Base-by-base conservation (phyloP, 2,797 vertebrate species). In the Sebastes nivosus region DNA sequence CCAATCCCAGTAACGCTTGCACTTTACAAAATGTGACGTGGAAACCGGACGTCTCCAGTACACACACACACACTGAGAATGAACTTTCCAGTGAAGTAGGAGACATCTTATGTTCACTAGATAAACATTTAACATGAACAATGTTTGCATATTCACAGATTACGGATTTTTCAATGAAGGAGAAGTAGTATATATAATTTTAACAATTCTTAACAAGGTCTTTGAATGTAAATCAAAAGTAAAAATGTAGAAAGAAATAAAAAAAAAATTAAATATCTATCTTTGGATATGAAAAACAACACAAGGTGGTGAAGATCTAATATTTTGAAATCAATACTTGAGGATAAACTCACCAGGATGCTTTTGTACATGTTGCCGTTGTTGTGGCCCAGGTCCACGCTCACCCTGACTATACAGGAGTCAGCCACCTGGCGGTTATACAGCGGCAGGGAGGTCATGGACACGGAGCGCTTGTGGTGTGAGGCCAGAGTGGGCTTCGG, bases 281-380 rank as follows among this genome's bases (percentile, higher is more conserved):
- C 57, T 58, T 8, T 18, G 14, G 14, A 57, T 25, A 25, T 57
- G n/a, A 20, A 67, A 61, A 32, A 32, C 4, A 32, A n/a, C 29
- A 32, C 29, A 58, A 63, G 30, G 18, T 61, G 59, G 25, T 32
- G 34, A 60, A 34, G 29, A 27, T 38, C 10, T n/a, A 24, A 6
- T 18, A 13, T 20, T 55, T 4, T 46, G 3, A 16, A 46, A 46
- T 64, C 32, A 13, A 10, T 1, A 7, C 3, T 27, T 0, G 10
- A 32, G 8, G 25, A 27, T 13, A 1, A 83, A 89, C 96, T 95
- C 85, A 97, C 97, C 97, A 97, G 78, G 82, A 97, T 97, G 93
- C 97, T 97, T 82, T 96, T 96, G 82, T 97, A 97, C 77, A 97
- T 92, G 94, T 97, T 97, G 18, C 96, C 96, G 0, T 96, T 96